These are phyloP conservation scores for Oenanthe oenanthe DNA, from an alignment of 2,113 vertebrate genomes.

Conservation along the genomic window DNA sequence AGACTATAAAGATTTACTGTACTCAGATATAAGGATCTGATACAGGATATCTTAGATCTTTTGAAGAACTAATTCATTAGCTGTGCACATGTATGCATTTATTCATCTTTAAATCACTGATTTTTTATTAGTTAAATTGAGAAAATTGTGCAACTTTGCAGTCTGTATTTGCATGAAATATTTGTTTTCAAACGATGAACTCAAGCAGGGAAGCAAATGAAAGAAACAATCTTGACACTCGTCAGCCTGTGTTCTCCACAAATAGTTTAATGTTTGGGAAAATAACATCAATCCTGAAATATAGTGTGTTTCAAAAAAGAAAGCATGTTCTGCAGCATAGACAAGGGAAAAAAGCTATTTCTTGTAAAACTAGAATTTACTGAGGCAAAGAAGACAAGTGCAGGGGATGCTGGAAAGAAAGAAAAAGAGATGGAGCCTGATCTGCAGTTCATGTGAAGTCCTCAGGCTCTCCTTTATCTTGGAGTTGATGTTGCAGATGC, in stretches of 20 bases:
- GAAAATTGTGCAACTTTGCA: not conserved
- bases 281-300: not conserved
- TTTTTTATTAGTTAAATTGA: not conserved
- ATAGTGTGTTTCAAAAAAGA: not conserved
- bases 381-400: not conserved
- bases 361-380: not conserved
- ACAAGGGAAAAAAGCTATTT: not conserved
- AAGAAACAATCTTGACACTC: not conserved
- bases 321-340: not conserved
- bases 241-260: not conserved
- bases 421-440: not conserved
- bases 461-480: not conserved
- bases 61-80: not conserved
- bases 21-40: not conserved
- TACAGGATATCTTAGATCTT: not conserved
- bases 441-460: not conserved
- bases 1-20: not conserved
- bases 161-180: not conserved
- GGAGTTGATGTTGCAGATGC: not conserved
- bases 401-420: not conserved
- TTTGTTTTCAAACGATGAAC: not conserved
- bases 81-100: not conserved
- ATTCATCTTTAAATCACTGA: not conserved
- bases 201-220: not conserved
- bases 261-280: not conserved